A percentile compares a stretch with the other conserved stretches of the same genome.
phyloP scores from a whole-genome alignment of 2,113 vertebrate genomes.

The Hypomesus transpacificus region DNA sequence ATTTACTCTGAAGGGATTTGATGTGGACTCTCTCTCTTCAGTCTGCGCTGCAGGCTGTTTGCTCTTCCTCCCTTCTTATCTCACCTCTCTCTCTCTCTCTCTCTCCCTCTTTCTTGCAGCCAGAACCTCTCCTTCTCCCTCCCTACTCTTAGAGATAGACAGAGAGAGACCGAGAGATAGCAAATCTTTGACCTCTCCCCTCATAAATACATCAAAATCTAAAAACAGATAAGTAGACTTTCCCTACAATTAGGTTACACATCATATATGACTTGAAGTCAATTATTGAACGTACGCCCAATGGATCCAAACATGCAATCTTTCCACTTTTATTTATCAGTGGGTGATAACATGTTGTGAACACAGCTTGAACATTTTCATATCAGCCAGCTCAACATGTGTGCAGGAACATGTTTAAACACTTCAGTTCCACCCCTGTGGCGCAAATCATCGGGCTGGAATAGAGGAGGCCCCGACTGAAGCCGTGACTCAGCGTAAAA shows the following conservation, averaged over 20 bases:
- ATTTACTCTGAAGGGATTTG: constrained; percentile 10
- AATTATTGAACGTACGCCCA: background rate
- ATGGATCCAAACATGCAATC: background rate
- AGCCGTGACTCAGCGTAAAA: constrained; percentile 34
- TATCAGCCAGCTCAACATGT: background rate
- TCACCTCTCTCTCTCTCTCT: background rate
- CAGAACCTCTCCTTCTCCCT: too few relatives aligned
- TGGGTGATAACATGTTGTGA: too few relatives aligned
- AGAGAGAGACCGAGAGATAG: too few relatives aligned
- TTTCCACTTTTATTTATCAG: too few relatives aligned
- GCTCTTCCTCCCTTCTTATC: background rate
- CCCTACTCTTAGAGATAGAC: too few relatives aligned
- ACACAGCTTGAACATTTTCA: background rate
- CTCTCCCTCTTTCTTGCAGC: background rate
- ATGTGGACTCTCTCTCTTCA: background rate
- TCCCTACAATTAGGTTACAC: too few relatives aligned
- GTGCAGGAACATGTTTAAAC: constrained; percentile 1
- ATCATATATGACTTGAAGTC: too few relatives aligned
- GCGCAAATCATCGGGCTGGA: constrained; percentile 12
- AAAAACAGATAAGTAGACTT: too few relatives aligned
- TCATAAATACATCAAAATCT: too few relatives aligned
- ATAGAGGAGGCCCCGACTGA: constrained; percentile 27
- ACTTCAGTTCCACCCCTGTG: background rate
- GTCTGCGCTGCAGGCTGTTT: constrained; percentile 1
- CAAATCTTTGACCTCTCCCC: too few relatives aligned